Evolutionary conservation across 2,113 vertebrate genomes (phyloP), one percentile per base, ranked within the genome.

Genomic region (Micromys minutus): DNA sequence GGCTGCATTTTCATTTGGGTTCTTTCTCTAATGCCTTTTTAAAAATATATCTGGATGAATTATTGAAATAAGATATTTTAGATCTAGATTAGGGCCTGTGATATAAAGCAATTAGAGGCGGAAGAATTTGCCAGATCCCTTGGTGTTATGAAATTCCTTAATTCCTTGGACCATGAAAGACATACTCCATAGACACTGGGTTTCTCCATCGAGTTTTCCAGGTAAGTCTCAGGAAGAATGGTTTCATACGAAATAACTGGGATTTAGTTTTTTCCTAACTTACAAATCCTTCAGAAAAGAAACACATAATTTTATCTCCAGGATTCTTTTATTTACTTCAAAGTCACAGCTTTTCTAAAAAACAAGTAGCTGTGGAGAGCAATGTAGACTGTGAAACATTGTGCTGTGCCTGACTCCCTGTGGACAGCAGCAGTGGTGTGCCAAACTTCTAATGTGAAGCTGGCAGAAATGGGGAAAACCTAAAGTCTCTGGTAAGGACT

Each of bases 71-170:
- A 80, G 19, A 69, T 76, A 95, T 59, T 57, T 67, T 80, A 50
- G 52, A 77, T 65, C 55, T 79, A 85, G 42, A 81, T 50, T 67
- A 39, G 59, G 39, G 24, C n/a, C 80, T 72, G 39, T 47, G 76
- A 94, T 31, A 79, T 42, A 87, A 89, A 87, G 63, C 74, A 95
- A 94, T 87, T 71, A 84, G 89, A 94, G 36, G 50, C 29, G 52
- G 21, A 36, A 71, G 47, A 97, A 87, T 87, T 50, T 36, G 29
- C 59, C 57, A 95, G 52, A n/a, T 88, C 67, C 87, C 59, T 85
- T 93, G 72, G 52, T 39, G n/a, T 59, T 63, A 84, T 63, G n/a
- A 94, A 89, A 94, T 89, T 69, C 91, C 45, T 69, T 94, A 94
- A 80, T 93, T 94, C 84, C 89, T 89, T 93, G 65, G n/a, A 95